Conservation (phyloP, 2,113 vertebrate genomes). For the Pagrus major region DNA sequence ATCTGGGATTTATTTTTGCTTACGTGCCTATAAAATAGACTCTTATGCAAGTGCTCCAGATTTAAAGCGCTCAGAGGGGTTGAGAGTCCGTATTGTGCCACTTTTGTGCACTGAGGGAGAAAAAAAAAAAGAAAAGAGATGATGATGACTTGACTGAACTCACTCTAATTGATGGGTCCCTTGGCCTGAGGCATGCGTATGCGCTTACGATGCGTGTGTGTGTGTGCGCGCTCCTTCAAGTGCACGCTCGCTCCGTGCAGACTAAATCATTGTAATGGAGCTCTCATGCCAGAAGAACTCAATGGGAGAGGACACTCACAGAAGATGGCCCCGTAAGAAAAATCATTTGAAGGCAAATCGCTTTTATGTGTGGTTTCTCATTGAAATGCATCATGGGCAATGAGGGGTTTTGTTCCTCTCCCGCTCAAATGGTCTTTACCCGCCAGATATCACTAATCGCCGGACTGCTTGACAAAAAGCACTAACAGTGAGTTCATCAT, state of each 20-base stretch:
- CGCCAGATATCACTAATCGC: constrained; percentile 25
- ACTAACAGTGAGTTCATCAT: neutral
- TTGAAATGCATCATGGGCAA: constrained; percentile 45
- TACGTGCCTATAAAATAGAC: constrained; percentile 36
- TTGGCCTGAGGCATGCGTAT: constrained; percentile 40
- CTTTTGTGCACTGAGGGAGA: constrained; percentile 46
- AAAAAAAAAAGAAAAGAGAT: constrained; percentile 37
- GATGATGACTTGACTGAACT: constrained; percentile 72
- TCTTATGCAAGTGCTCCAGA: constrained; percentile 70
- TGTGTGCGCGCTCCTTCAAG: constrained; percentile 18
- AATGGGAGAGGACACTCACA: constrained; percentile 60
- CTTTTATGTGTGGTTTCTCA: constrained; percentile 48
- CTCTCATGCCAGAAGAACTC: constrained; percentile 55
- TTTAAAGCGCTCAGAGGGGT: constrained; percentile 56
- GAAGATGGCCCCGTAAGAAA: constrained; percentile 61
- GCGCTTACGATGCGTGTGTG: neutral
- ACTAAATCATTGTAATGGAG: constrained; percentile 69
- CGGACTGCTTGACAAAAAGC: constrained; percentile 21
- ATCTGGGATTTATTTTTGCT: constrained; percentile 50
- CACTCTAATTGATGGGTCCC: constrained; percentile 74
- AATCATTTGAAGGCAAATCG: constrained; percentile 59
- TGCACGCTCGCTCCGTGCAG: constrained; percentile 27
- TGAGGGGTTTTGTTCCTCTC: constrained; percentile 45
- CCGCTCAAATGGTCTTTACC: constrained; percentile 24
- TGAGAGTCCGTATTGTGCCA: constrained; percentile 58